These are phyloP conservation scores for Thalassarche chlororhynchos DNA, from an alignment of 2,113 vertebrate species.

Conservation along the genomic window DNA sequence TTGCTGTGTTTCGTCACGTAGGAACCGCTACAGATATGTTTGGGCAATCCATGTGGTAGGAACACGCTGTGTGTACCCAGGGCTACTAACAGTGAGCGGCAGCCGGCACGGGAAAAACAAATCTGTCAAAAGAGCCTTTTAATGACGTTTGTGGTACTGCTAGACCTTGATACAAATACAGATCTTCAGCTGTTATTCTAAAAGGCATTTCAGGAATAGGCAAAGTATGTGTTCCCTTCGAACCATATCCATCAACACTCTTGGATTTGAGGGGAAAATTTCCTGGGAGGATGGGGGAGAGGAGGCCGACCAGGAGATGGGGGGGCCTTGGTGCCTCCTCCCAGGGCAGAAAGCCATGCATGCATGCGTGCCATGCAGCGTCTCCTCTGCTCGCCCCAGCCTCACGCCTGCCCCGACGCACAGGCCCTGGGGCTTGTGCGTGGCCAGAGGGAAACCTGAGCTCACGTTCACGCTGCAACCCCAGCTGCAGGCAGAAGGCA, in stretches of 20 bases:
- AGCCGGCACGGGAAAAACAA: neutral
- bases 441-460: neutral
- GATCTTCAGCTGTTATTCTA: neutral
- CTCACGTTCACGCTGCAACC: fast-evolving
- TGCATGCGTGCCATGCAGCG: neutral
- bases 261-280: neutral
- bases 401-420: fast-evolving
- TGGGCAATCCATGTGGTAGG: neutral
- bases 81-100: neutral
- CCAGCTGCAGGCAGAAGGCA: neutral
- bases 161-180: neutral
- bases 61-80: neutral
- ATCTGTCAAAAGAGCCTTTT: neutral
- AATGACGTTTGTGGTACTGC: neutral
- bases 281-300: neutral
- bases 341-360: neutral
- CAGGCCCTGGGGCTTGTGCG: neutral
- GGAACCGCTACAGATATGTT: neutral
- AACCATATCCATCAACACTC: neutral
- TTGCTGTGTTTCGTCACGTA: neutral
- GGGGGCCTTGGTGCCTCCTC: neutral
- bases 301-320: neutral
- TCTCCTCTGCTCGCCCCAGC: fast-evolving
- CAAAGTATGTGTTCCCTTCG: neutral
- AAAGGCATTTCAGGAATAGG: neutral